Evolutionary conservation across 2,113 vertebrate species (phyloP), one percentile per base, ranked within the genome.

Genomic region (Danionella cerebrum): DNA sequence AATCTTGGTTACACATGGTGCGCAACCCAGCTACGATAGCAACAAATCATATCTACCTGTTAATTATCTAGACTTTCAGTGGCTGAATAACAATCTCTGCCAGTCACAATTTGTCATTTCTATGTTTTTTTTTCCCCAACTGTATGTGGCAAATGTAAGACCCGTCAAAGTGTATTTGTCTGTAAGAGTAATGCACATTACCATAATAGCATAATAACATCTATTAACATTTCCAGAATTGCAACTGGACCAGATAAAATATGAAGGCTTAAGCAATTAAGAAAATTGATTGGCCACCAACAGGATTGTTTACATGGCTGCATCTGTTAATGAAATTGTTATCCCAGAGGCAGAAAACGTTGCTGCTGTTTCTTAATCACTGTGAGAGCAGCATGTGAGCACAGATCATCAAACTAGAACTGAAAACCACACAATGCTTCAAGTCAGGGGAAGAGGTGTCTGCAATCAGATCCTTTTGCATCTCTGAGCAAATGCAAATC

Each of bases 231-330:
- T 70, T 65, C 25, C 58, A 41, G 39, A 64, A 59, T 53, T 47
- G 47, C 71, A 65, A 54, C 65, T 66, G 65, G 69, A 65, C 51
- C 58, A 55, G 65, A 74, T 71, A 65, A 77, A 68, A 71, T 22
- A 77, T 77, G 76, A 74, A 45, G 45, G 59, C 62, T 71, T 68
- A 38, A 21, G 55, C 65, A 77, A 74, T 77, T 68, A 74, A 59
- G 68, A 65, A 54, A 71, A 74, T 69, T 52, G 64, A 77, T 69
- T 68, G 69, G 51, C 35, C 69, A 53, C 57, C 65, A 69, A 47
- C 69, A 60, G 60, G 35, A 62, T 68, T 73, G 68, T 68, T 70
- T 71, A 64, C 67, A 71, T 69, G 58, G 65, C 52, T 69, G 44
- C 68, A 18, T 63, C 64, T 36, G 38, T 39, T 74, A 68, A 74